Percentiles rank a stretch among this genome's conserved stretches.
Evolutionary conservation across 2,888 invertebrate species (phyloP).

Genomic region (Trachelus iudaicus): DNA sequence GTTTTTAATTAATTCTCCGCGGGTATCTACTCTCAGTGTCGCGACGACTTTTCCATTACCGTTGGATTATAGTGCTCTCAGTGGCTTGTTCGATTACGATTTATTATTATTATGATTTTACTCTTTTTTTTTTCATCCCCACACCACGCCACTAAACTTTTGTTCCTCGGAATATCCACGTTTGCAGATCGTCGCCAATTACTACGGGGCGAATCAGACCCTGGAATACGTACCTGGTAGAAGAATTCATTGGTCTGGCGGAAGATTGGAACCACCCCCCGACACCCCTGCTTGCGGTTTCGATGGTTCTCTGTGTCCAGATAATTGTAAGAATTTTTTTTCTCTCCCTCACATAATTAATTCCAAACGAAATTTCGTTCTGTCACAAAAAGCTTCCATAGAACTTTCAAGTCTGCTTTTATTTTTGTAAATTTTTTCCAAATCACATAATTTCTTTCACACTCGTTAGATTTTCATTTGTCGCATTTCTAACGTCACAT

Average conservation of each 20-base stretch:
- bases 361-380: no score
- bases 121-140: no score
- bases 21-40: no score
- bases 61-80: no score
- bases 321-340: constrained; percentile 73
- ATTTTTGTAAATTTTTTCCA: no score
- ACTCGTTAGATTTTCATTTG: no score
- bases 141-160: neutral
- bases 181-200: constrained; percentile 88
- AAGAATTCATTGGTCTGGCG: constrained; percentile 89
- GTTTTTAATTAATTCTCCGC: no score
- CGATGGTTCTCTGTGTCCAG: constrained; percentile 89
- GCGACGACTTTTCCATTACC: no score
- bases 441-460: neutral
- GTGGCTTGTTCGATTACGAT: no score
- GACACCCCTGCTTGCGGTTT: constrained; percentile 95
- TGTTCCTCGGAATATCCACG: neutral
- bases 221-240: constrained; percentile 79
- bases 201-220: constrained; percentile 82
- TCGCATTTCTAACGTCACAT: no score
- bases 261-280: constrained; percentile 78
- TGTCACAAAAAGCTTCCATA: no score
- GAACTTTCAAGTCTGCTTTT: neutral
- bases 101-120: no score
- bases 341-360: neutral